These are phyloP conservation scores for Acropora yongei DNA, from an alignment of 64 coral and sea anemone genomes.

Conservation along the genomic window DNA sequence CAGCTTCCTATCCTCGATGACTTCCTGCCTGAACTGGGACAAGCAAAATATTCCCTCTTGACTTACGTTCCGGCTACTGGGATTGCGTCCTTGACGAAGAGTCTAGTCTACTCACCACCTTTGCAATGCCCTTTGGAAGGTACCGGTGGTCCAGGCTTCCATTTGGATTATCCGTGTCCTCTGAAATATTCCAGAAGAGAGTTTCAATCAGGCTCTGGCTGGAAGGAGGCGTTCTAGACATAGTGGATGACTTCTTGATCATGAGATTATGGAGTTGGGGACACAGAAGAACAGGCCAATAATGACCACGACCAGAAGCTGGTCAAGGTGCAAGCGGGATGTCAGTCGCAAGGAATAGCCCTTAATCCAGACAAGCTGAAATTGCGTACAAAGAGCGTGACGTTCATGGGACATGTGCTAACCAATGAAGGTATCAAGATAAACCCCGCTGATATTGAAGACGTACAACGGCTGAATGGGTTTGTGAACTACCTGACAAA, in stretches of 20 bases:
- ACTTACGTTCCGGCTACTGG: constrained; percentile 44
- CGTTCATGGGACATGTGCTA: constrained; percentile 25
- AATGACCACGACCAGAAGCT: neutral
- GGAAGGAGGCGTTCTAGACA: constrained; percentile 2
- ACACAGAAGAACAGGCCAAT: constrained; percentile 21
- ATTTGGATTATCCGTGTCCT: constrained; percentile 31
- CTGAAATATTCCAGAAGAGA: constrained; percentile 56
- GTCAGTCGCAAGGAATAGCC: constrained; percentile 12
- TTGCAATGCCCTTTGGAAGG: constrained; percentile 27
- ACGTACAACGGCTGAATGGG: neutral
- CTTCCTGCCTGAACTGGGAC: constrained; percentile 14
- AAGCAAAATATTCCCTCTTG: constrained; percentile 57
- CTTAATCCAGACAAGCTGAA: constrained; percentile 24
- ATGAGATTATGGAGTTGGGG: constrained; percentile 36
- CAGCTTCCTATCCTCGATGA: constrained; percentile 29
- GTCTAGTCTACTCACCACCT: constrained; percentile 42
- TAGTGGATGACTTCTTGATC: constrained; percentile 31
- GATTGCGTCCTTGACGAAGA: constrained; percentile 37
- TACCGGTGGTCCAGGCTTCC: constrained; percentile 38
- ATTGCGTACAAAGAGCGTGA: neutral
- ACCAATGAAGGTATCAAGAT: constrained; percentile 9
- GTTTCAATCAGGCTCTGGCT: constrained; percentile 14
- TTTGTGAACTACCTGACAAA: too few relatives aligned
- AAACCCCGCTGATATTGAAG: neutral
- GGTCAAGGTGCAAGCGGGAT: constrained; percentile 4